Percentiles rank a stretch among this genome's conserved stretches.
Evolutionary conservation across 2,797 vertebrate genomes (phyloP).

Genomic region (Pantherophis alleghaniensis): DNA sequence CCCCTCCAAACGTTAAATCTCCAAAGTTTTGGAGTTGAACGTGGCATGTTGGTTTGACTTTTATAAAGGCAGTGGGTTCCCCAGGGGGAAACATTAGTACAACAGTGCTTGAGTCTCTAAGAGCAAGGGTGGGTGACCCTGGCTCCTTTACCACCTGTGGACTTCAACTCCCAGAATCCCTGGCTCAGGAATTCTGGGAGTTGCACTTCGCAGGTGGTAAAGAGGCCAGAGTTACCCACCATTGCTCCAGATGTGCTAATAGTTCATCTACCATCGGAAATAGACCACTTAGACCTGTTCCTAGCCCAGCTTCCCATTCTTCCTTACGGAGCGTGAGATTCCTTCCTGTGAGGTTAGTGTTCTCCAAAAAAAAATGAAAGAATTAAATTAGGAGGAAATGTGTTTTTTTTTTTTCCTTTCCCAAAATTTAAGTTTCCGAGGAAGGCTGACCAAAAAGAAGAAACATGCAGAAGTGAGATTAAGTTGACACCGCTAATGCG

Average conservation of each 20-base stretch:
- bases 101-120: conserved; percentile 63
- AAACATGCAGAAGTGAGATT: conserved; percentile 72
- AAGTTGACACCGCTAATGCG: conserved; percentile 65
- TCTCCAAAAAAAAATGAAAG: conserved; percentile 36
- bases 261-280: conserved; percentile 63
- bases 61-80: conserved; percentile 73
- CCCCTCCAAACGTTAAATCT: conserved; percentile 35
- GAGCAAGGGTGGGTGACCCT: neutral
- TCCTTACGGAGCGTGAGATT: conserved; percentile 21
- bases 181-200: neutral
- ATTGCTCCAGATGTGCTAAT: conserved; percentile 58
- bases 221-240: neutral
- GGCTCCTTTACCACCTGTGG: neutral
- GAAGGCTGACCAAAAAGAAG: conserved; percentile 66
- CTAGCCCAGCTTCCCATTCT: conserved; percentile 14
- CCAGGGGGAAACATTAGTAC: conserved; percentile 62
- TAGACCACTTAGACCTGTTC: conserved; percentile 40
- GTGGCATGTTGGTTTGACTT: conserved; percentile 57
- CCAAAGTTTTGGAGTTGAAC: conserved; percentile 53
- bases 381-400: neutral
- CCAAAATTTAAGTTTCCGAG: conserved; percentile 36
- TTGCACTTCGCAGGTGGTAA: neutral
- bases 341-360: conserved; percentile 62
- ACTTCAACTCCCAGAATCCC: neutral
- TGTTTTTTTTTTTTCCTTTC: neutral